Evolutionary conservation across 2,797 vertebrate species (phyloP).

Genomic region (Picus viridis): DNA sequence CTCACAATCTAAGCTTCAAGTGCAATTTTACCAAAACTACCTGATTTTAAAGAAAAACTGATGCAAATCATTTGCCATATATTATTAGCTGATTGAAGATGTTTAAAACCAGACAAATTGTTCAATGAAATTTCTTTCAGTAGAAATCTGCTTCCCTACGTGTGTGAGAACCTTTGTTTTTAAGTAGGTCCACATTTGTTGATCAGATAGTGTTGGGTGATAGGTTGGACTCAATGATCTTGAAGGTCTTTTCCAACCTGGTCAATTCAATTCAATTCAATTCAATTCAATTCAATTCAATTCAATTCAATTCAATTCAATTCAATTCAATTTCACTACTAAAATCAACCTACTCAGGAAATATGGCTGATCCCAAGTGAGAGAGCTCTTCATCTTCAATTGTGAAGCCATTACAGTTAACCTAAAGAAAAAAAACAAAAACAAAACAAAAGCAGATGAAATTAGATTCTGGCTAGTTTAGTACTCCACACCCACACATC

Average conservation of each 20-base stretch:
- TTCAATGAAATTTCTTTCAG: not conserved
- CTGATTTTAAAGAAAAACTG: not conserved
- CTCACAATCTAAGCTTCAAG: not conserved
- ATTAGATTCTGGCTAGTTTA: not conserved
- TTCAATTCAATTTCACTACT: not conserved
- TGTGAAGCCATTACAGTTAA: conserved; percentile 97
- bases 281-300: too few relatives aligned
- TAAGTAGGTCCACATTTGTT: not conserved
- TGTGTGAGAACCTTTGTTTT: not conserved
- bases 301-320: too few relatives aligned
- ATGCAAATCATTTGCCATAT: not conserved
- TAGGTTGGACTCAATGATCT: too few relatives aligned
- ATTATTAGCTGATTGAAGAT: not conserved
- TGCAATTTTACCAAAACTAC: not conserved
- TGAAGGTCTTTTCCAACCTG: too few relatives aligned
- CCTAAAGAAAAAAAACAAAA: conserved; percentile 74
- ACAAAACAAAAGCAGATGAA: not conserved
- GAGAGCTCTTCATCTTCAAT: conserved; percentile 97
- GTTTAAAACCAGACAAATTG: not conserved
- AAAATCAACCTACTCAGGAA: conserved; percentile 87
- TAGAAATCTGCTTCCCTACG: not conserved
- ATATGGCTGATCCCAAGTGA: conserved; percentile 93
- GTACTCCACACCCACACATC: not conserved
- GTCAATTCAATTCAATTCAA: too few relatives aligned
- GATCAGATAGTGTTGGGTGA: too few relatives aligned